Conservation (phyloP, 1,140 invertebrate species). For the Choristoneura fumiferana region DNA sequence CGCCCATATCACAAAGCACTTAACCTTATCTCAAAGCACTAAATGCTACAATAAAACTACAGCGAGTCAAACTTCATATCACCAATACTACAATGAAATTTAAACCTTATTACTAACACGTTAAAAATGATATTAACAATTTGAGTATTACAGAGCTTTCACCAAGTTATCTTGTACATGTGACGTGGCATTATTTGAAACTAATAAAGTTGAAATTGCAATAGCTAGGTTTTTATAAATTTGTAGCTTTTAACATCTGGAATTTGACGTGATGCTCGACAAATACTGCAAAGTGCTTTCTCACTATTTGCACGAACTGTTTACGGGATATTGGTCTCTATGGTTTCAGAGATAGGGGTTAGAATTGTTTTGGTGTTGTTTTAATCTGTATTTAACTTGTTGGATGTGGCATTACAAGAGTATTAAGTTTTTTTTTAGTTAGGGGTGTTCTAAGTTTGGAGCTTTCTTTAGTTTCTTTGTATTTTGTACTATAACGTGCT, state of each 20-base stretch:
- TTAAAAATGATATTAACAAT: neutral
- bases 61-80: no score
- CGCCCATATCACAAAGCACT: no score
- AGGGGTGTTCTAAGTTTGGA: no score
- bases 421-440: neutral
- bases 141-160: no score
- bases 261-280: slow-evolving; percentile 52
- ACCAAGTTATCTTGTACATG: no score
- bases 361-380: neutral
- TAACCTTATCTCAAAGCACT: no score
- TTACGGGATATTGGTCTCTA: neutral
- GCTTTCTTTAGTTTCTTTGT: no score
- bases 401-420: slow-evolving; percentile 5
- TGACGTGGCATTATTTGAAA: no score
- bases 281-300: slow-evolving; percentile 40
- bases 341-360: neutral
- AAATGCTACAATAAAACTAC: no score
- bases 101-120: neutral
- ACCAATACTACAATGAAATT: neutral
- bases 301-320: slow-evolving; percentile 27
- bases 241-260: slow-evolving; percentile 42
- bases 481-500: no score
- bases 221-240: neutral
- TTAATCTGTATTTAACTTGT: slow-evolving; percentile 14
- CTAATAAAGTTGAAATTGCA: neutral